Conservation (phyloP, 1,140 invertebrate genomes). For the Venturia canescens region DNA sequence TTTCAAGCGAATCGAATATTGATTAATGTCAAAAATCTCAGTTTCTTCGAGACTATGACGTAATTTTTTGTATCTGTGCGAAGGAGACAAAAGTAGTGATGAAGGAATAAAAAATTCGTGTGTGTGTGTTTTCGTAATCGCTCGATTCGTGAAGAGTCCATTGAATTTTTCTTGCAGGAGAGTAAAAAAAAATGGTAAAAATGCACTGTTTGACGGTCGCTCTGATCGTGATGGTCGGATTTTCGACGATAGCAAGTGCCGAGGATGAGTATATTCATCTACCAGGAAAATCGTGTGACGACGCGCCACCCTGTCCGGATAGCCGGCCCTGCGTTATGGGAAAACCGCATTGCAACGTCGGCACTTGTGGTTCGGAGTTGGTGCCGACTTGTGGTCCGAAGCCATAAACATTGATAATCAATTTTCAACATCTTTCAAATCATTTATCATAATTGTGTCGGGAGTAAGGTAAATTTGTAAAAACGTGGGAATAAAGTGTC, state of each 20-base stretch:
- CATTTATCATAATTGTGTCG: neutral
- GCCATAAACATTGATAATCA: constrained; percentile 15
- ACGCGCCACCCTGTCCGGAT: constrained; percentile 62
- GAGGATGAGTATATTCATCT: constrained; percentile 58
- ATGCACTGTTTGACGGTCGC: constrained; percentile 14
- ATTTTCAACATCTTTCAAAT: neutral
- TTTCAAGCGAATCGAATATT: too few relatives aligned
- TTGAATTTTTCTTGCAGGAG: neutral
- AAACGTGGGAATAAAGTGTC: neutral
- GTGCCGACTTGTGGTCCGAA: constrained; percentile 60
- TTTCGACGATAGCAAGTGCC: constrained; percentile 22
- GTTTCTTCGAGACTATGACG: too few relatives aligned
- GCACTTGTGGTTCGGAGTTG: constrained; percentile 54
- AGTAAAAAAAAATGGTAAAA: neutral
- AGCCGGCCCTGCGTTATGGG: constrained; percentile 58
- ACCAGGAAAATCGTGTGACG: constrained; percentile 59
- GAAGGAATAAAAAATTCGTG: too few relatives aligned
- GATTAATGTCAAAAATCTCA: too few relatives aligned
- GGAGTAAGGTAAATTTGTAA: constrained; percentile 1
- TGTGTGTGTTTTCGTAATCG: too few relatives aligned
- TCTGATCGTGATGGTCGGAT: constrained; percentile 38
- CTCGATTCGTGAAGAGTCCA: too few relatives aligned
- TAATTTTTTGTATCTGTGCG: too few relatives aligned
- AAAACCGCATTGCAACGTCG: constrained; percentile 55
- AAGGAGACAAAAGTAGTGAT: too few relatives aligned